Evolutionary conservation across 2,888 invertebrate species (phyloP), one percentile per base, ranked within the genome.

Genomic region (Melanargia galathea): DNA sequence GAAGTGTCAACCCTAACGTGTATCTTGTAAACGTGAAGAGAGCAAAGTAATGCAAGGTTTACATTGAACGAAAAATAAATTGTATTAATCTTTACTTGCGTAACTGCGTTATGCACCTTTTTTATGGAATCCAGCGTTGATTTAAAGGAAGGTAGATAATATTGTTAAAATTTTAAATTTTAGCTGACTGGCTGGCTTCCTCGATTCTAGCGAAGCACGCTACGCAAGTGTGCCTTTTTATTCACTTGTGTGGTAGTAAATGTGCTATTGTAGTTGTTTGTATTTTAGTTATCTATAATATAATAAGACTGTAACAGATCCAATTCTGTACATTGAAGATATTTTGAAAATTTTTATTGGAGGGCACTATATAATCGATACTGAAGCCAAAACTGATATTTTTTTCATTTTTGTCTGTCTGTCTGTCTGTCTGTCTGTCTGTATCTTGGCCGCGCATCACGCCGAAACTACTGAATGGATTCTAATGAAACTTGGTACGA

Each of bases 151-250:
- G 48, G 48, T 48, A 33, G 2, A 8, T 33, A 26, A 48, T 3
- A n/a, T n/a, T n/a, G n/a, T n/a, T n/a, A n/a, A n/a, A n/a, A 48
- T 24, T 48, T 48, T 48, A 22, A n/a, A 13, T 26, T 48, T 48
- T 26, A 48, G 48, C 48, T 48, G 24, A 1, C 11, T n/a, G 38
- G 38, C 38, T 38, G 38, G 5, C 3, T 38, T 38, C 38, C 24
- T 48, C 5, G 16, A 8, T 1, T 26, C 16, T 48, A 6, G 7
- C 7, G 26, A n/a, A 26, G 48, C 48, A 48, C 48, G 26, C 48
- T 26, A n/a, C 4, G 48, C 48, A n/a, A 24, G 48, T 24, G 48
- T 48, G 48, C 24, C 1, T 6, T 48, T 48, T n/a, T 10, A 7
- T 48, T 24, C 48, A 48, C 48, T 13, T 48, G 6, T 24, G 24